A percentile compares a stretch with the other conserved stretches of the same genome.
Conservation (phyloP, 1,140 invertebrate species). For the Nebria ingens region DNA sequence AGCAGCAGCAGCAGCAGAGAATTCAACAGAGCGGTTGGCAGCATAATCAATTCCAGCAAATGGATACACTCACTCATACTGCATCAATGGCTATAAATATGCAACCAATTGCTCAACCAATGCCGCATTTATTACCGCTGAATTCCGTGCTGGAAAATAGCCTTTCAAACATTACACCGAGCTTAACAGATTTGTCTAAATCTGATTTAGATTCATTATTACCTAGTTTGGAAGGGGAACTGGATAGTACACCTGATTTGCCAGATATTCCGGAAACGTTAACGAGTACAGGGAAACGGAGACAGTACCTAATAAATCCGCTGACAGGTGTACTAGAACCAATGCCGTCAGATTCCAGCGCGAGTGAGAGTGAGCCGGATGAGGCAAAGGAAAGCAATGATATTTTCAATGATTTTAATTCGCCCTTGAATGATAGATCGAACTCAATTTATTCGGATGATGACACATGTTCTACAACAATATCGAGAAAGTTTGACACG, state of each 20-base stretch:
- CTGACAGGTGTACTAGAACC: constrained; percentile 77
- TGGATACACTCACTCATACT: constrained; percentile 3
- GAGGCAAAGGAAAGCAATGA: constrained; percentile 27
- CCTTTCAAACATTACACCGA: constrained; percentile 28
- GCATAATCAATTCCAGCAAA: constrained; percentile 9
- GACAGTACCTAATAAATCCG: constrained; percentile 77
- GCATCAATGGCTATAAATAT: not conserved
- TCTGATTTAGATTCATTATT: constrained; percentile 51
- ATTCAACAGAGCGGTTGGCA: constrained; percentile 10
- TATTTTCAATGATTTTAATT: constrained; percentile 28
- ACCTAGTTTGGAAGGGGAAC: constrained; percentile 37
- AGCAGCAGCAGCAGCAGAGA: constrained; percentile 38
- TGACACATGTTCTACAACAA: constrained; percentile 34
- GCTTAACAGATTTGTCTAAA: constrained; percentile 38
- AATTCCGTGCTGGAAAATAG: not conserved
- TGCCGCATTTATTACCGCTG: constrained; percentile 16
- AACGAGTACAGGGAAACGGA: constrained; percentile 44
- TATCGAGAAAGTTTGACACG: constrained; percentile 17
- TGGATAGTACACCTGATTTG: constrained; percentile 22
- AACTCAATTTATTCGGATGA: constrained; percentile 50
- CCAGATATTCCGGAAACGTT: constrained; percentile 23
- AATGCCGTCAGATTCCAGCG: constrained; percentile 54
- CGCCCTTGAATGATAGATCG: constrained; percentile 35
- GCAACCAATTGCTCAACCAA: constrained; percentile 20
- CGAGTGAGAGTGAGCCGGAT: constrained; percentile 37